A percentile compares a stretch with the other conserved stretches of the same genome.
Evolutionary conservation across 2,888 invertebrate genomes (phyloP).

Genomic region (Taphrorychus bicolor): DNA sequence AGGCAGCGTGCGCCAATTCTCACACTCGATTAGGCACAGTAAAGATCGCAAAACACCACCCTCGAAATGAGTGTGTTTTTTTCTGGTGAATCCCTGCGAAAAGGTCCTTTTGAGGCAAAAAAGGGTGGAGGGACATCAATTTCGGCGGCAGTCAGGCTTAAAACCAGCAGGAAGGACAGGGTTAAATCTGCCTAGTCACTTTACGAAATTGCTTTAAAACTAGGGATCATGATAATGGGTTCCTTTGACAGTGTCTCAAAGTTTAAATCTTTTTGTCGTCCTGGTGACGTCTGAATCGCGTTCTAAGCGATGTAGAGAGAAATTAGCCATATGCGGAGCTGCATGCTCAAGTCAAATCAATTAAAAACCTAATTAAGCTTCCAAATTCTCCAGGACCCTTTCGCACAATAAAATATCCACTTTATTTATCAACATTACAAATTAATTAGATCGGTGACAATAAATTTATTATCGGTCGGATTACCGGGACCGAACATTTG

Average conservation of each 20-base stretch:
- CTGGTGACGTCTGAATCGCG: neutral
- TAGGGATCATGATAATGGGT: conserved; percentile 33
- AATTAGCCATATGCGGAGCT: too few relatives aligned
- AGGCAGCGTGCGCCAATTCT: conserved; percentile 34
- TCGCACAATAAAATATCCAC: conserved; percentile 32
- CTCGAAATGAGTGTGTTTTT: conserved; percentile 12
- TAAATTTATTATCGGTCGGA: conserved; percentile 39
- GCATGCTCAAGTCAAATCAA: too few relatives aligned
- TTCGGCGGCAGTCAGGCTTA: conserved; percentile 47
- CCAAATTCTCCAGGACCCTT: conserved; percentile 4
- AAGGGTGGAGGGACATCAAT: conserved; percentile 46
- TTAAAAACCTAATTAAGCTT: conserved; percentile 9
- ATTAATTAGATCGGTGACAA: conserved; percentile 40
- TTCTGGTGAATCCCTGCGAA: conserved; percentile 23
- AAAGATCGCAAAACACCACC: conserved; percentile 28
- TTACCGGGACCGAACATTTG: conserved; percentile 32
- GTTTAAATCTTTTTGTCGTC: neutral
- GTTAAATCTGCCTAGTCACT: conserved; percentile 48
- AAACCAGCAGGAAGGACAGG: conserved; percentile 42
- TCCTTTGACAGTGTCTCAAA: conserved; percentile 26
- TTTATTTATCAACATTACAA: conserved; percentile 40
- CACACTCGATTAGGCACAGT: conserved; percentile 35
- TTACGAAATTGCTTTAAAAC: conserved; percentile 40
- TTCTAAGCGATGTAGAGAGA: too few relatives aligned
- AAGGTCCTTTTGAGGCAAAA: conserved; percentile 11